phyloP scores from a whole-genome alignment of 2,888 invertebrate species.

The Trichopoda pennipes region DNA sequence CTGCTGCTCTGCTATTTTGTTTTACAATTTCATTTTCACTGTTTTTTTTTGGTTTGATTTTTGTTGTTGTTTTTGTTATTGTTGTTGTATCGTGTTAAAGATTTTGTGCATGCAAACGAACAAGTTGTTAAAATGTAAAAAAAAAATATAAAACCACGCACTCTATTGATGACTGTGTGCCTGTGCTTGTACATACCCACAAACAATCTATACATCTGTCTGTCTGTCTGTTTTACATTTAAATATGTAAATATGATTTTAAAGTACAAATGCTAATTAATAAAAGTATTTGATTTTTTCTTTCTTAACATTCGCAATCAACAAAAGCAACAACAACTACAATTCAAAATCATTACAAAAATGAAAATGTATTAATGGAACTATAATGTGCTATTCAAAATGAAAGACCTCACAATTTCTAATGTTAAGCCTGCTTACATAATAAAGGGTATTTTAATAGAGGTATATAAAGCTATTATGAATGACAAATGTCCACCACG shows the following conservation, averaged over 20 bases:
- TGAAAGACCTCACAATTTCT: no score
- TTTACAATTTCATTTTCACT: slow-evolving; percentile 36
- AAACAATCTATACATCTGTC: neutral
- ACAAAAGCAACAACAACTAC: no score
- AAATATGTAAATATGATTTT: slow-evolving; percentile 58
- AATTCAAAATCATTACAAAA: no score
- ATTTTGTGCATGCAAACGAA: slow-evolving; percentile 48
- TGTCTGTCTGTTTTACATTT: slow-evolving; percentile 25
- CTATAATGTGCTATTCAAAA: no score
- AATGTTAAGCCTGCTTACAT: no score
- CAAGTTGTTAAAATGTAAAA: slow-evolving; percentile 26
- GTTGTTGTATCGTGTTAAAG: neutral
- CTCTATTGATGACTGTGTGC: neutral
- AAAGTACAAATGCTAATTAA: slow-evolving; percentile 60
- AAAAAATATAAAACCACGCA: neutral
- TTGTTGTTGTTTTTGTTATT: neutral
- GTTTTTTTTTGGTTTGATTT: neutral
- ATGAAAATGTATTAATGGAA: no score
- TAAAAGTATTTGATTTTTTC: neutral
- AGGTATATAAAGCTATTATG: no score
- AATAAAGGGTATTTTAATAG: no score
- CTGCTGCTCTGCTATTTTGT: slow-evolving; percentile 41
- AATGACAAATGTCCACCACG: no score
- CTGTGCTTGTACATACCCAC: neutral
- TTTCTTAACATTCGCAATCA: neutral